phyloP scores from a whole-genome alignment of 2,797 vertebrate genomes.

The Chiroxiphia lanceolata region DNA sequence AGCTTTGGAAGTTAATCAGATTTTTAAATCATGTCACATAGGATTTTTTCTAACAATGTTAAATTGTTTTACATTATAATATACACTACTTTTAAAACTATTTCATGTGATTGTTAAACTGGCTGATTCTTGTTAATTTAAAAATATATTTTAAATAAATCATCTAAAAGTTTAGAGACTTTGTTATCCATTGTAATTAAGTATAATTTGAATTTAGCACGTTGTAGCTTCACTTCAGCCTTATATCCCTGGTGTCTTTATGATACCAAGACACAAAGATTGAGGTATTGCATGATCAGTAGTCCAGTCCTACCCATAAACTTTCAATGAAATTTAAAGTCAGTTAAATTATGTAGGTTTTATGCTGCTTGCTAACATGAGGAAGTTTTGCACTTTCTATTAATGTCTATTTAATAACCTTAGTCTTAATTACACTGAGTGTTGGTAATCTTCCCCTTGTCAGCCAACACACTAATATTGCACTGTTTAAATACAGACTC shows the following conservation, averaged over 20 bases:
- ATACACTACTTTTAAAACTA: background rate
- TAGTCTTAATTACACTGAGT: background rate
- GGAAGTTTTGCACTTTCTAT: background rate
- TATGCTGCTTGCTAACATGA: background rate
- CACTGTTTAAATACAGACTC: background rate
- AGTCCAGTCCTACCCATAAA: background rate
- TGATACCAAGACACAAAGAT: background rate
- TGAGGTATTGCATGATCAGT: background rate
- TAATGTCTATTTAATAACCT: background rate
- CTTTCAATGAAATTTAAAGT: background rate
- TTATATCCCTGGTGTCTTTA: background rate
- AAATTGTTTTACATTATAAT: background rate
- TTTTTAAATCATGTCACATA: background rate
- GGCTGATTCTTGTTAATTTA: background rate
- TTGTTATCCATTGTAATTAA: background rate
- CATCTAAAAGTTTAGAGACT: background rate
- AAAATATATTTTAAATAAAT: background rate
- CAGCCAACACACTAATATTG: accelerated
- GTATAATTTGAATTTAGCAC: background rate
- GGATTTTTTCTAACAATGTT: background rate
- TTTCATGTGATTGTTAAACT: background rate
- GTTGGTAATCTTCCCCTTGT: background rate
- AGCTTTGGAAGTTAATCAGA: background rate
- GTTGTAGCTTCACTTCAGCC: background rate
- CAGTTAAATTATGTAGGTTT: background rate